Evolutionary conservation across 92 coral and sea anemone genomes (phyloP).

Genomic region (Hydrozoanthus gracilis): DNA sequence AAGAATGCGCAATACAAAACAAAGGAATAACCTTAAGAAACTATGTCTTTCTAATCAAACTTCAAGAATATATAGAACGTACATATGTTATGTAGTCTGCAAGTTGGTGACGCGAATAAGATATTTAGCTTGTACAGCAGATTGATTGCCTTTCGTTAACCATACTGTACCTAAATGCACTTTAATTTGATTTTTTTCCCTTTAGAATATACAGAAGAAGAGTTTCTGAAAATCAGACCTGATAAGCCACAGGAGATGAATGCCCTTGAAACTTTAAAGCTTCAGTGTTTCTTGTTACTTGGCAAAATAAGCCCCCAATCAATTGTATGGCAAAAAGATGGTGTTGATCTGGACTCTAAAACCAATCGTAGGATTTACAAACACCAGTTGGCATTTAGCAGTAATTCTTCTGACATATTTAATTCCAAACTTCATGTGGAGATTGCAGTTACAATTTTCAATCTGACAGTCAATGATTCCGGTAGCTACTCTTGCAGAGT

Average conservation of each 20-base stretch:
- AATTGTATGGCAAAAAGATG: slow-evolving; percentile 19
- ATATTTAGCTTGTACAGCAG: too few species aligned
- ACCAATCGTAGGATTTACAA: neutral
- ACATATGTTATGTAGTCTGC: too few species aligned
- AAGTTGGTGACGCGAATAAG: too few species aligned
- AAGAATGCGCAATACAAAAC: too few species aligned
- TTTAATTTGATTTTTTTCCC: neutral
- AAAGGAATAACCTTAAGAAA: too few species aligned
- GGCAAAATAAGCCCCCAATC: neutral
- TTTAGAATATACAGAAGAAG: neutral
- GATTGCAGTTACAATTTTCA: slow-evolving; percentile 17
- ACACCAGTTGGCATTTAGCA: neutral
- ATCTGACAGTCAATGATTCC: slow-evolving; percentile 32
- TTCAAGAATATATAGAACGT: too few species aligned
- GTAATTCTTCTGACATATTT: slow-evolving; percentile 28
- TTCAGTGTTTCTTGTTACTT: slow-evolving; percentile 31
- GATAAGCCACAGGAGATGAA: neutral
- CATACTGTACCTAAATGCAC: neutral
- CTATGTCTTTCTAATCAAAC: too few species aligned
- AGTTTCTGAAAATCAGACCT: slow-evolving; percentile 18
- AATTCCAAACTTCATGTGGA: neutral
- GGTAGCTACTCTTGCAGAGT: slow-evolving; percentile 20
- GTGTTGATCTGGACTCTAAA: neutral
- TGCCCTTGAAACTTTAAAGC: slow-evolving; percentile 19
- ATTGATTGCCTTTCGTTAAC: too few species aligned